Evolutionary conservation across 2,113 vertebrate genomes (phyloP).

Genomic region (Podocnemis expansa): DNA sequence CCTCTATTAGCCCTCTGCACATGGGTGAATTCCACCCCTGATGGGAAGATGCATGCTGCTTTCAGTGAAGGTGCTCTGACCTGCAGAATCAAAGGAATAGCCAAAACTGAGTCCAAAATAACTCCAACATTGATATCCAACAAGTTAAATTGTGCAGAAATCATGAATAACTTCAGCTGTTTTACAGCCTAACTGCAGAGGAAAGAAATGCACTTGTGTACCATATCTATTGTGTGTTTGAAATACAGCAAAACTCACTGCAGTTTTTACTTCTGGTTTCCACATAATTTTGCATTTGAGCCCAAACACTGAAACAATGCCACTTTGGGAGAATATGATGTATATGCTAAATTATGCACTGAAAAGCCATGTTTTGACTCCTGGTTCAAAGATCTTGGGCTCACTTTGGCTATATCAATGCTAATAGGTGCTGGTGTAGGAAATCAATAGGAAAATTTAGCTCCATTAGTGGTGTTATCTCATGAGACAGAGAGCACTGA

Average conservation of each 20-base stretch:
- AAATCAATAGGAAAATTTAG: background rate
- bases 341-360: background rate
- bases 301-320: background rate
- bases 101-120: background rate
- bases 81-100: background rate
- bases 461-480: background rate
- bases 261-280: background rate
- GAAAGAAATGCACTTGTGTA: background rate
- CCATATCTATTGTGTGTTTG: background rate
- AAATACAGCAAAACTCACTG: accelerated
- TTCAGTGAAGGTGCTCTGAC: background rate
- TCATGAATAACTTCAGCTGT: background rate
- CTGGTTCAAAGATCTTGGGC: background rate
- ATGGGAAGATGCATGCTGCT: background rate
- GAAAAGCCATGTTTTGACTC: background rate
- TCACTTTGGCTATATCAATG: background rate
- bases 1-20: background rate
- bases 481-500: background rate
- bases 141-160: background rate
- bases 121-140: background rate
- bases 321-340: background rate
- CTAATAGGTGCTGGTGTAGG: background rate
- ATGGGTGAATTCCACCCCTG: background rate
- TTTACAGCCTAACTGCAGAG: background rate
- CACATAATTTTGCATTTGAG: background rate